These are phyloP conservation scores for Urocitellus parryii DNA, from an alignment of 2,113 vertebrate species.

Conservation along the genomic window DNA sequence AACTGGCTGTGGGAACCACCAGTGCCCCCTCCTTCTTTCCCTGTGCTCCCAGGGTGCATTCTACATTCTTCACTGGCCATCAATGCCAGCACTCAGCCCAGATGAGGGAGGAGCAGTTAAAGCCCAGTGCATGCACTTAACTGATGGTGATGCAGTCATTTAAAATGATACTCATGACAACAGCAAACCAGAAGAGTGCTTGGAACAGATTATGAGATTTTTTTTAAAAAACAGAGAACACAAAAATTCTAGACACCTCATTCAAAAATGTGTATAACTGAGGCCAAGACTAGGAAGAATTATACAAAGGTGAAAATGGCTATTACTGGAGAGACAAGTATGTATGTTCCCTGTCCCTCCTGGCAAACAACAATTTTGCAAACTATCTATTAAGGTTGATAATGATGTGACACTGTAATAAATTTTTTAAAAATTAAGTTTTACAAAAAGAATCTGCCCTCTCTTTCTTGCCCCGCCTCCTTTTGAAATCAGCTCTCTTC, in stretches of 20 bases:
- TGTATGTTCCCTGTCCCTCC: too few species aligned
- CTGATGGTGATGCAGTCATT: not conserved
- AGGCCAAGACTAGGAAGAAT: not conserved
- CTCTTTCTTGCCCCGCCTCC: not conserved
- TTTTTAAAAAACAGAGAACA: not conserved
- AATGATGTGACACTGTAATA: not conserved
- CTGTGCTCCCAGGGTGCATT: not conserved
- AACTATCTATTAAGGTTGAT: not conserved
- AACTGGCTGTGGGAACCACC: not conserved
- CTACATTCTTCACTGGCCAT: not conserved
- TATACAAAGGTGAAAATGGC: not conserved
- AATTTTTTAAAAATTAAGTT: not conserved
- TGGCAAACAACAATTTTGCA: not conserved
- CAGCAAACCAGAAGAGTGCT: conserved; percentile 4
- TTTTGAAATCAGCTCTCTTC: not conserved
- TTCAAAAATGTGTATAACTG: not conserved
- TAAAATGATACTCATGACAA: not conserved
- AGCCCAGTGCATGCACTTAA: not conserved
- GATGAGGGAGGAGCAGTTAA: not conserved
- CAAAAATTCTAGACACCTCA: not conserved
- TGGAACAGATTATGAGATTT: not conserved
- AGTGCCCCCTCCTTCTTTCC: not conserved
- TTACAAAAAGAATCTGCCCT: not conserved
- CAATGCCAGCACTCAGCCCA: not conserved
- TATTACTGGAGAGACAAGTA: not conserved